Conservation (phyloP, 2,888 invertebrate genomes). For the Agonopterix alstromeriana region DNA sequence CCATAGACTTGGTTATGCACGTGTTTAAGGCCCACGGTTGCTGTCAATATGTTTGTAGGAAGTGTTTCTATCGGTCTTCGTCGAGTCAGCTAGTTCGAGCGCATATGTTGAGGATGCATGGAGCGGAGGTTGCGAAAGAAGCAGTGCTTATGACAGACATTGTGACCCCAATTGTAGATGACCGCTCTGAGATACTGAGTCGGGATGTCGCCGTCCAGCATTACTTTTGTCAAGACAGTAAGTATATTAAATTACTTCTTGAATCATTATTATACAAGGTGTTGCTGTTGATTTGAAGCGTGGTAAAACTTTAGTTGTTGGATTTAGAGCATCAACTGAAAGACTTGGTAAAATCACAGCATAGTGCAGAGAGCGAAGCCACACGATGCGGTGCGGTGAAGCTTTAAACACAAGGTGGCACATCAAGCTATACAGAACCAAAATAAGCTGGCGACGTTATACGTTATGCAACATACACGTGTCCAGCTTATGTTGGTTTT, state of each 20-base stretch:
- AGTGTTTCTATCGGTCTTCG: conserved; percentile 82
- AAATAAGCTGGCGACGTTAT: no score
- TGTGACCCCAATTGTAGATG: conserved; percentile 17
- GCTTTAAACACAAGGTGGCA: no score
- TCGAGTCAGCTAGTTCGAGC: conserved; percentile 77
- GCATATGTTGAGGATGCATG: conserved; percentile 69
- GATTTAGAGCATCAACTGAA: no score
- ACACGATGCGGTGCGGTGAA: no score
- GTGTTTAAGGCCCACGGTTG: conserved; percentile 78
- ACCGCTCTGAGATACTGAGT: conserved; percentile 26
- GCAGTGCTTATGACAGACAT: conserved; percentile 27
- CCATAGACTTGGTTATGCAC: conserved; percentile 72
- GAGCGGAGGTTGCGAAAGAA: conserved; percentile 14
- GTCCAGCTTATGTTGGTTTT: no score
- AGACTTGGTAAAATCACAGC: no score
- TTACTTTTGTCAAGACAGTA: conserved; percentile 47
- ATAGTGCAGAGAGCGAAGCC: no score
- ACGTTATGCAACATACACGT: no score
- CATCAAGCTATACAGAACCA: no score
- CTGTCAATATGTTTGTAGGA: conserved; percentile 79
- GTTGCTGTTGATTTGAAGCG: background rate
- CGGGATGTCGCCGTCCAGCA: conserved; percentile 48
- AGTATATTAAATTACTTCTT: conserved; percentile 8
- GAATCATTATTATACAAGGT: background rate
- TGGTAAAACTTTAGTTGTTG: background rate